Percentiles rank a stretch among this genome's conserved stretches.
Conservation (phyloP, 2,113 vertebrate genomes). For the Xyrauchen texanus region DNA sequence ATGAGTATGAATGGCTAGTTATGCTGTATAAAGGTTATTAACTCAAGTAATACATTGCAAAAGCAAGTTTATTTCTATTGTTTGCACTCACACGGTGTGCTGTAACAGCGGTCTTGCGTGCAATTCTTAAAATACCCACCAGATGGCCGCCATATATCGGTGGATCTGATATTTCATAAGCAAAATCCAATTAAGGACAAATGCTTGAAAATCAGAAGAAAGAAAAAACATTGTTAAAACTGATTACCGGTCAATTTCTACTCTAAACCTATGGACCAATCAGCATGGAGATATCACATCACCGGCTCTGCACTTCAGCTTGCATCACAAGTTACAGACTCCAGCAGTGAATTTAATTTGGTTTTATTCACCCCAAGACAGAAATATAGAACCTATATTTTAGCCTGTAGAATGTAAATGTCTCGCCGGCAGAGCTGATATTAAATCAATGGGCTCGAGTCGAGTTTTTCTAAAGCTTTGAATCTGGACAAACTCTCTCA, state of each 20-base stretch:
- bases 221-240: too few relatives aligned
- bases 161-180: too few relatives aligned
- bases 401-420: conserved; percentile 10
- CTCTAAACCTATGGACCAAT: background rate
- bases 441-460: conserved; percentile 36
- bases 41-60: too few relatives aligned
- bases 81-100: too few relatives aligned
- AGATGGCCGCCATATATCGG: too few relatives aligned
- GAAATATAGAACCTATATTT: conserved; percentile 18
- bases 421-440: conserved; percentile 7
- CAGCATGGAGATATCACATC: background rate
- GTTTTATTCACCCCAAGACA: background rate
- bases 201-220: too few relatives aligned
- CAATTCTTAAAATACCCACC: too few relatives aligned
- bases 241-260: conserved; percentile 44
- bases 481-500: conserved; percentile 31
- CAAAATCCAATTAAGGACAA: too few relatives aligned
- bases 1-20: too few relatives aligned
- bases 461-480: conserved; percentile 35
- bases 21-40: too few relatives aligned
- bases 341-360: conserved; percentile 4
- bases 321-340: background rate
- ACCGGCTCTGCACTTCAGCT: background rate
- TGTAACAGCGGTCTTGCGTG: too few relatives aligned
- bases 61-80: too few relatives aligned